Conservation (phyloP, 2,888 invertebrate genomes). For the Nephrotoma guestfalica region DNA sequence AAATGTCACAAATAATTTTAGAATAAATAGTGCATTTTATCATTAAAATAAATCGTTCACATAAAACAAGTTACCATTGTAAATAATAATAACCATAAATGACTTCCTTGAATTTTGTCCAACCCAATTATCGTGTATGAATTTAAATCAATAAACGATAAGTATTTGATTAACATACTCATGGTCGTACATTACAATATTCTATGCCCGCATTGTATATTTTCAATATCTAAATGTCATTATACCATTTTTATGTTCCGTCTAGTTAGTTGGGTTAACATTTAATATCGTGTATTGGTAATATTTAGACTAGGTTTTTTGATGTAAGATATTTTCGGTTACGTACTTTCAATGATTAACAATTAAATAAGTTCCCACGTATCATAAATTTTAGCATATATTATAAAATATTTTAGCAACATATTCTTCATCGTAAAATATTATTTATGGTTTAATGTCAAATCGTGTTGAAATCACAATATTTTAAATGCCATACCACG, state of each 20-base stretch:
- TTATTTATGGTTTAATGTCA: not conserved
- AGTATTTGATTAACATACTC: not conserved
- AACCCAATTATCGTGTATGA: not conserved
- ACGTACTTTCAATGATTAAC: not conserved
- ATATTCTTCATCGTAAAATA: not conserved
- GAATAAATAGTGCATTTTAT: too few species aligned
- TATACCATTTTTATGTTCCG: not conserved
- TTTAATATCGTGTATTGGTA: not conserved
- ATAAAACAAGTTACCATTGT: not conserved
- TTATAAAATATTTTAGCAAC: not conserved
- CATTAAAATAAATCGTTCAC: not conserved
- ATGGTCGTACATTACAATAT: not conserved
- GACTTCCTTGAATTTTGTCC: not conserved
- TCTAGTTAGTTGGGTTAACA: not conserved
- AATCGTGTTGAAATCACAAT: not conserved
- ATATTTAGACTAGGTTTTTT: not conserved
- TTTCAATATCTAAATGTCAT: not conserved
- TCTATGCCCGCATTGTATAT: not conserved
- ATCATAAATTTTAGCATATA: not conserved
- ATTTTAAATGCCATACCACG: not conserved
- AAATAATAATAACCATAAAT: not conserved
- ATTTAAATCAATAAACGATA: not conserved
- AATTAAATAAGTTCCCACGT: not conserved
- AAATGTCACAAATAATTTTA: too few species aligned
- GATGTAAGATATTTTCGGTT: not conserved